Evolutionary conservation across 1,140 invertebrate genomes (phyloP), one percentile per base, ranked within the genome.

Genomic region (Drosophila mauritiana): DNA sequence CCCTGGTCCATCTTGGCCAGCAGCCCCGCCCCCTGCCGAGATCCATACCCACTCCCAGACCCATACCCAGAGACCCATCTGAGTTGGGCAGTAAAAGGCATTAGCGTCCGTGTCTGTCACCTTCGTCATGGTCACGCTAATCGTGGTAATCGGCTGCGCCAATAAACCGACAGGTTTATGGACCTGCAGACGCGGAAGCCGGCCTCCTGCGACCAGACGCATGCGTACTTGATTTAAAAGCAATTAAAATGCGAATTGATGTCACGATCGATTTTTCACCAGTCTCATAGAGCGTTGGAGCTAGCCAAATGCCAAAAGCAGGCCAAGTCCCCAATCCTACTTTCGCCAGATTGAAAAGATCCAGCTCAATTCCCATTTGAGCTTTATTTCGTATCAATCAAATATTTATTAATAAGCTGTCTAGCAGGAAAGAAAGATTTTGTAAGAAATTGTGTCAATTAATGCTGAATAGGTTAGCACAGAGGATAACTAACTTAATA

Each of bases 41-140:
- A 15, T 61, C 43, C 63, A 61, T 37, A 49, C 46, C 37, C 64
- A 40, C 11, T 17, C 25, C 25, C 22, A 27, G n/a, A 59, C 10
- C 56, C 25, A 25, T 5, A 27, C 25, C 4, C 25, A 27, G 6
- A 31, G 27, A 31, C 27, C 31, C 31, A 31, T 27, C 43, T 63
- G 64, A 68, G 64, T 59, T 68, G 64, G 51, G 51, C 57, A 80
- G 85, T 90, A 89, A 89, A 88, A 90, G 85, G 84, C 85, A 89
- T 89, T 89, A 89, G 84, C 84, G 83, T 88, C 84, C 75, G 63
- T 83, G 84, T 88, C 83, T 90, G 84, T 89, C 84, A 89, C 84
- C 85, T 88, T 89, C 84, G 84, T 89, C 84, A 89, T 89, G 85
- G 84, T 90, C 85, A 89, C 85, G 84, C 85, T 90, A 90, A 89